Percentiles rank a stretch among this genome's conserved stretches.
phyloP scores from a whole-genome alignment of 2,888 invertebrate genomes.

The Lasioglossum vierecki region DNA sequence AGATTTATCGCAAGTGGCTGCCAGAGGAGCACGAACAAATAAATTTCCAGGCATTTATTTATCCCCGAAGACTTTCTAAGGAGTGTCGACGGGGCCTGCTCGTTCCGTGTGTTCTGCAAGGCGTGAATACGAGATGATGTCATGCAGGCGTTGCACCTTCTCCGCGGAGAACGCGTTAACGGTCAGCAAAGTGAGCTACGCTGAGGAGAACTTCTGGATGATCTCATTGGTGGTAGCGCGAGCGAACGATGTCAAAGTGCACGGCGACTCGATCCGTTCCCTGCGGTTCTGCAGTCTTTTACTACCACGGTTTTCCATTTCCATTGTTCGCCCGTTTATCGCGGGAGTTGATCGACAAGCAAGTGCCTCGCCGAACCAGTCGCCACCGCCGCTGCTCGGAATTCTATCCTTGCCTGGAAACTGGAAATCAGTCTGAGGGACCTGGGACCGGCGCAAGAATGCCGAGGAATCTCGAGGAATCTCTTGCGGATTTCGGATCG shows the following conservation, averaged over 20 bases:
- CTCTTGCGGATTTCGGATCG: background rate
- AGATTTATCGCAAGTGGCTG: constrained; percentile 61
- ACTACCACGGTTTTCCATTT: constrained; percentile 21
- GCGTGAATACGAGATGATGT: constrained; percentile 79
- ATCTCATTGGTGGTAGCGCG: constrained; percentile 62
- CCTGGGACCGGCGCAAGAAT: background rate
- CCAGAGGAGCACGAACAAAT: constrained; percentile 63
- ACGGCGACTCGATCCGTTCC: constrained; percentile 37
- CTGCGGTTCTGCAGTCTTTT: background rate
- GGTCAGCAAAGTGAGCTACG: constrained; percentile 48
- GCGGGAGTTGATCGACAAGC: background rate
- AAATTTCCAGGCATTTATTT: constrained; percentile 73
- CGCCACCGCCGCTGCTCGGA: background rate
- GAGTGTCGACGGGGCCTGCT: constrained; percentile 73
- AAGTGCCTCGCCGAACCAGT: background rate
- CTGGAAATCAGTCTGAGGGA: background rate
- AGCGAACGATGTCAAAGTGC: constrained; percentile 62
- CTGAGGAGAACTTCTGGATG: constrained; percentile 60
- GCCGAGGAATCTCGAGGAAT: background rate
- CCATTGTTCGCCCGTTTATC: constrained; percentile 17
- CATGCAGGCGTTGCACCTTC: constrained; percentile 77
- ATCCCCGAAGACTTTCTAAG: constrained; percentile 77
- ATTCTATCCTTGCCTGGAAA: constrained; percentile 7
- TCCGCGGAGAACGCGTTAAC: constrained; percentile 56
- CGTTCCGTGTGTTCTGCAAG: constrained; percentile 62